Conservation (phyloP, 2,888 invertebrate genomes). For the Sylvicola cinctus region DNA sequence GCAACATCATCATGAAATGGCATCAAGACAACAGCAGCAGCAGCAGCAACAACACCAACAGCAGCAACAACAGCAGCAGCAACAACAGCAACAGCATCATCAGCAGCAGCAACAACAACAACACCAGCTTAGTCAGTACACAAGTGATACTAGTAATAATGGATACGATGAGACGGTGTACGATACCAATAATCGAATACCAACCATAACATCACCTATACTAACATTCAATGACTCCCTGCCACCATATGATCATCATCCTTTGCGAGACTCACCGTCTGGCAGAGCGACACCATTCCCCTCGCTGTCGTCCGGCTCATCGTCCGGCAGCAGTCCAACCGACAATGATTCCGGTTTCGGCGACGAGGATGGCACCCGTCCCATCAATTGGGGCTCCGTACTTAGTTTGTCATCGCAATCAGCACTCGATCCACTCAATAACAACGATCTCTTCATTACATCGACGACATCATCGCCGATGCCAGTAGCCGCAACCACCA, state of each 20-base stretch:
- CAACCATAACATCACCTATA: neutral
- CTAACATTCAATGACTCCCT: constrained; percentile 10
- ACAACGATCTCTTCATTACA: constrained; percentile 46
- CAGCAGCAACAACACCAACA: constrained; percentile 14
- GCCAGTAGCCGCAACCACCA: constrained; percentile 8
- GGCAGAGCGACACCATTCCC: constrained; percentile 55
- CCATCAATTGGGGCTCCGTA: constrained; percentile 84
- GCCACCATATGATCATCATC: constrained; percentile 26
- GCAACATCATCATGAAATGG: constrained; percentile 15
- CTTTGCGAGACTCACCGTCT: constrained; percentile 24
- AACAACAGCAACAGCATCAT: constrained; percentile 8
- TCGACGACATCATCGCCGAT: constrained; percentile 13
- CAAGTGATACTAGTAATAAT: constrained; percentile 10
- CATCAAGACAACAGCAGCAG: constrained; percentile 17
- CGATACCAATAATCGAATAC: neutral
- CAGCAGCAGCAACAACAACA: constrained; percentile 12
- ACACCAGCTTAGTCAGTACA: constrained; percentile 8
- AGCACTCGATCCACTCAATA: constrained; percentile 60
- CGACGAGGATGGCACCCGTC: constrained; percentile 50
- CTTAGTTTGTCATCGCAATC: constrained; percentile 70
- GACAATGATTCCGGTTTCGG: constrained; percentile 59
- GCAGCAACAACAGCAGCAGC: constrained; percentile 10
- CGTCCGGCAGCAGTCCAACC: constrained; percentile 15
- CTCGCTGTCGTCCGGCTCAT: too few species aligned
- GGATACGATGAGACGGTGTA: neutral